Percentiles rank a stretch among this genome's conserved stretches.
Conservation (phyloP, 2,113 vertebrate species). For the Misgurnus anguillicaudatus region DNA sequence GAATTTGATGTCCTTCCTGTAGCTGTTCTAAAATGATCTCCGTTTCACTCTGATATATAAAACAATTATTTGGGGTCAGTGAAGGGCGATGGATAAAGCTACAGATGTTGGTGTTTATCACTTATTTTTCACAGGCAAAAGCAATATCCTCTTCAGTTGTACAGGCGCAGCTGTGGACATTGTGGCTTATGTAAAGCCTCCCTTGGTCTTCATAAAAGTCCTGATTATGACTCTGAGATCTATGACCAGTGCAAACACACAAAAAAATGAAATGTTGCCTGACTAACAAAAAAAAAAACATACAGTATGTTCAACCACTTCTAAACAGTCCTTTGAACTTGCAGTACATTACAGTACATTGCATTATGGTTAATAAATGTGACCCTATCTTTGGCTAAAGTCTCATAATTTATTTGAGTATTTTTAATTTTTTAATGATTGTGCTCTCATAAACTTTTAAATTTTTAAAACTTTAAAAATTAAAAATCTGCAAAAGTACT, state of each 20-base stretch:
- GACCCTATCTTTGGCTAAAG: too few species aligned
- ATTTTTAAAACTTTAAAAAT: too few species aligned
- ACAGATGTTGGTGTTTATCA: constrained; percentile 48
- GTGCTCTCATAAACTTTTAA: too few species aligned
- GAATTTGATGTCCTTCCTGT: constrained; percentile 6
- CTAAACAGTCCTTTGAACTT: background rate
- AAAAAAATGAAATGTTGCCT: background rate
- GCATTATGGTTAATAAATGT: background rate
- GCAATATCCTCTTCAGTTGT: constrained; percentile 43
- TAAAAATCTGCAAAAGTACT: too few species aligned
- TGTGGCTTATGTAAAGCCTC: constrained; percentile 23
- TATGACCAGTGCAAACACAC: background rate
- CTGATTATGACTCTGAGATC: constrained; percentile 3
- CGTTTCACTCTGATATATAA: background rate
- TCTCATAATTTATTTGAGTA: too few species aligned
- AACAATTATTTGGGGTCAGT: background rate
- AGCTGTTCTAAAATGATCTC: constrained; percentile 12
- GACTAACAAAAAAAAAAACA: constrained; percentile 24
- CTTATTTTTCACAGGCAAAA: constrained; percentile 36
- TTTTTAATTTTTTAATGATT: too few species aligned
- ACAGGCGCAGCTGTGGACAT: constrained; percentile 48
- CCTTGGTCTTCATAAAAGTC: constrained; percentile 11
- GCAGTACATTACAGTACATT: too few species aligned
- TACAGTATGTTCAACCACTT: background rate
- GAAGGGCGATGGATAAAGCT: background rate